These are phyloP conservation scores for Teinopalpus imperialis DNA, from an alignment of 2,888 invertebrate genomes.

Conservation along the genomic window DNA sequence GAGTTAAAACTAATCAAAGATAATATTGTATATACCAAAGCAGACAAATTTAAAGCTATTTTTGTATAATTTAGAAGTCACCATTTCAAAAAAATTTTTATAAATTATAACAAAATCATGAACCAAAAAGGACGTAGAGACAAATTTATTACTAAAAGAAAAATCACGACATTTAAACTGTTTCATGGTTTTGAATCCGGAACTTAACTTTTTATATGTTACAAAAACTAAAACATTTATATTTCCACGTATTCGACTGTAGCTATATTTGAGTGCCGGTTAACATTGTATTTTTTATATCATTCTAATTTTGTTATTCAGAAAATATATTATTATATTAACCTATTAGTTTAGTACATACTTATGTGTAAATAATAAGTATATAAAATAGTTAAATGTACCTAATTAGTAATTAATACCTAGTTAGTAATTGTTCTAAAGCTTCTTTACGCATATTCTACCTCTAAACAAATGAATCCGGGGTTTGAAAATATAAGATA, in stretches of 20 bases:
- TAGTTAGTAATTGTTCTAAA: too few relatives aligned
- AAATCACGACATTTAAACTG: constrained; percentile 12
- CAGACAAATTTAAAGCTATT: constrained; percentile 8
- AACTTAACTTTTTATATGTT: constrained; percentile 7
- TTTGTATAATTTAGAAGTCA: constrained; percentile 1
- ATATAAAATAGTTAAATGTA: too few relatives aligned
- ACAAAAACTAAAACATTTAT: constrained; percentile 12
- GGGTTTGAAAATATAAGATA: too few relatives aligned
- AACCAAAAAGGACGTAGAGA: background rate
- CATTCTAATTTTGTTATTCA: too few relatives aligned
- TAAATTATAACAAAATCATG: too few relatives aligned
- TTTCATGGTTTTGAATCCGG: constrained; percentile 12
- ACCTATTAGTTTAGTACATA: too few relatives aligned
- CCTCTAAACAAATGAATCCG: too few relatives aligned
- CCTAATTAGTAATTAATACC: too few relatives aligned
- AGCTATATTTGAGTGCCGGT: constrained; percentile 2
- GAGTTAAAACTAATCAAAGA: constrained; percentile 11
- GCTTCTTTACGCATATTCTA: too few relatives aligned
- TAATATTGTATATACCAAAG: constrained; percentile 5
- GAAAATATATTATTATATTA: background rate
- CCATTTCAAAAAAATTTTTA: background rate
- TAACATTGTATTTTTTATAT: constrained; percentile 8
- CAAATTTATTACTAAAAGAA: background rate
- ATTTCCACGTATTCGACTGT: constrained; percentile 9
- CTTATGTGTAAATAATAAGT: too few relatives aligned